phyloP scores from a whole-genome alignment of 2,888 invertebrate genomes.

The Acheta domesticus region DNA sequence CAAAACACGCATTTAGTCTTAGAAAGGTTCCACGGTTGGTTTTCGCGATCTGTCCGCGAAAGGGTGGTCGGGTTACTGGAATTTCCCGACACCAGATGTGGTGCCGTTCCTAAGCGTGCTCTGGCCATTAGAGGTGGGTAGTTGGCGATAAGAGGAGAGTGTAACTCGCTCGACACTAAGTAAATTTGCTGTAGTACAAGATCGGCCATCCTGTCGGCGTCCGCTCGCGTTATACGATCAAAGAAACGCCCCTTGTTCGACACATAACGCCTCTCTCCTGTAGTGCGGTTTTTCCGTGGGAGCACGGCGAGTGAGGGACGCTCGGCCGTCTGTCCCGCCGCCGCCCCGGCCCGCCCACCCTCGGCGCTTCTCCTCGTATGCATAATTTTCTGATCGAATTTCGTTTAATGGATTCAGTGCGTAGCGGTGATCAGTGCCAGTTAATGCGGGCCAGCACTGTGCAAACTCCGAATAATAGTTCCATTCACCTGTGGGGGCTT shows the following conservation, averaged over 20 bases:
- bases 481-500: neutral
- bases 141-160: neutral
- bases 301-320: neutral
- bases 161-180: neutral
- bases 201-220: neutral
- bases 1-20: neutral
- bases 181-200: constrained; percentile 2
- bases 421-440: neutral
- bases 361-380: neutral
- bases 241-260: neutral
- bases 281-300: neutral
- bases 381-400: constrained; percentile 18
- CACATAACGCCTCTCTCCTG: neutral
- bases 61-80: neutral
- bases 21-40: neutral
- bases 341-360: neutral
- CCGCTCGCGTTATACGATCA: neutral
- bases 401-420: neutral
- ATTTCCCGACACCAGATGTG: neutral
- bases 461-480: neutral
- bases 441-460: neutral
- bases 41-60: neutral
- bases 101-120: neutral
- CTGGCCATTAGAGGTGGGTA: neutral
- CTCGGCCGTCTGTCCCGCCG: neutral